Evolutionary conservation across 2,888 invertebrate species (phyloP), one percentile per base, ranked within the genome.

Genomic region (Yponomeuta plumbellus): DNA sequence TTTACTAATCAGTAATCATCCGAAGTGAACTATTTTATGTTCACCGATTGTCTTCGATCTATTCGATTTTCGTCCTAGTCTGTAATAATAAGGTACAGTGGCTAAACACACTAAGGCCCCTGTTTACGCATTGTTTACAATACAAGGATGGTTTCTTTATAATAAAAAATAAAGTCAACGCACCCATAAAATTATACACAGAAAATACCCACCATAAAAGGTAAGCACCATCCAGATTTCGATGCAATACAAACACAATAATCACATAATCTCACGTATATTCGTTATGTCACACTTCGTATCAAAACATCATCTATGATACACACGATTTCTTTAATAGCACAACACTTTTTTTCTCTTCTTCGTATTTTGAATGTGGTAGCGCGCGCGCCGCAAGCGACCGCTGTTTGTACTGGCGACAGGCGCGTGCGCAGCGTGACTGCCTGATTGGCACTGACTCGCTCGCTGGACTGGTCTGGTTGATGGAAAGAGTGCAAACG

Each of bases 191-290:
- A 73, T 71, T 73, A 74, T 13, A 52, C 44, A 52, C 20, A 74
- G 74, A 77, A 76, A 76, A 75, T 70, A 76, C 71, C 67, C 58
- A 88, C 88, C 84, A 78, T 84, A 81, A 81, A 84, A 84, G 77
- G 74, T 76, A 77, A 83, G 80, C 76, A 73, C 78, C 75, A 78
- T 75, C 72, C 40, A 22, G 26, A 66, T 62, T 66, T 23, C 56
- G 13, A 61, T 59, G 75, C 76, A 77, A 79, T 76, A 72, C 61
- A 69, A 68, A 69, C 68, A 67, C 66, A 64, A 66, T 52, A 52
- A 62, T 64, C 65, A 68, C 70, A 63, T 39, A 20, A 23, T 59
- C 21, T 59, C 23, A 59, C 34, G 62, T 26, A 39, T 61, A 61
- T 62, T 62, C 22, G 23, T 21, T 59, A 59, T 23, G 21, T 59